Evolutionary conservation across 2,113 vertebrate genomes (phyloP).

Genomic region (Glareola pratincola): DNA sequence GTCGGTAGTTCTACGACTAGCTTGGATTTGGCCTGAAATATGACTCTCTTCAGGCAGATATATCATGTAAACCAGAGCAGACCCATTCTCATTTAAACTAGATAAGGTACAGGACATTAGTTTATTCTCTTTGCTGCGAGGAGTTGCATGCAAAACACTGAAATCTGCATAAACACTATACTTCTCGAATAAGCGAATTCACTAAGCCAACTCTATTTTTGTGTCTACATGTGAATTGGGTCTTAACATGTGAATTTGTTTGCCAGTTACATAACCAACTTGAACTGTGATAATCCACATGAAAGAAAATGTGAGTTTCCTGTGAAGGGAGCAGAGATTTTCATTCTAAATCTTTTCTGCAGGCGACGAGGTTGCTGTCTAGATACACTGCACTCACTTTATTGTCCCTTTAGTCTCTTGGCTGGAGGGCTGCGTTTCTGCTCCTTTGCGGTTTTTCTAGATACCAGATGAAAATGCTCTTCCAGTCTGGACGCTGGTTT

Average conservation of each 20-base stretch:
- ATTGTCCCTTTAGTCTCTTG: background rate
- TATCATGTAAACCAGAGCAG: background rate
- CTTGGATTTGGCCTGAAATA: background rate
- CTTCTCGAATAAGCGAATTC: background rate
- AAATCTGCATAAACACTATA: background rate
- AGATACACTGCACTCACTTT: background rate
- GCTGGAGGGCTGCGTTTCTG: background rate
- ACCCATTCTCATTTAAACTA: background rate
- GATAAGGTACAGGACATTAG: background rate
- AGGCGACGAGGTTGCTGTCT: background rate
- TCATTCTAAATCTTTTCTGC: background rate
- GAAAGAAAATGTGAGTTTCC: background rate
- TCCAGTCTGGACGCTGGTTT: background rate
- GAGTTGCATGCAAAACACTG: background rate
- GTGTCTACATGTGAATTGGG: background rate
- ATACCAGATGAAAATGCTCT: background rate
- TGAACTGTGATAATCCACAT: background rate
- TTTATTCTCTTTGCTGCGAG: background rate
- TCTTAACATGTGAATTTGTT: background rate
- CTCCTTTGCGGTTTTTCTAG: background rate
- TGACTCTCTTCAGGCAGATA: background rate
- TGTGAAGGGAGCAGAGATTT: background rate
- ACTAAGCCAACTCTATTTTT: background rate
- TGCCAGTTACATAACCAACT: background rate
- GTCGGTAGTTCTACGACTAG: background rate